Evolutionary conservation across 2,888 invertebrate genomes (phyloP), one percentile per base, ranked within the genome.

Genomic region (Chymomyza amoena): DNA sequence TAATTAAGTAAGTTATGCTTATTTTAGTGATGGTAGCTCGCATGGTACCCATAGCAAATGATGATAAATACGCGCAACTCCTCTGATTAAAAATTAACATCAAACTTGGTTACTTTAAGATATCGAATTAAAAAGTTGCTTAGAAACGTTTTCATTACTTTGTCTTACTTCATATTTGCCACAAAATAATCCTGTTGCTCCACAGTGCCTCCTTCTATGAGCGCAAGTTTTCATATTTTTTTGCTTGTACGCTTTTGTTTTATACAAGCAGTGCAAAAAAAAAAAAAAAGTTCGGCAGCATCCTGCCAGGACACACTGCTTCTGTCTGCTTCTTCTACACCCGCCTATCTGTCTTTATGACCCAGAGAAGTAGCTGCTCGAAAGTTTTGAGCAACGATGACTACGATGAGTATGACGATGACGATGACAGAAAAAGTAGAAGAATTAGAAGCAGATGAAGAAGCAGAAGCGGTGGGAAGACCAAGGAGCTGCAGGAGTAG

Each of bases 221-320:
- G 39, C 10, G 39, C 10, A 45, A 85, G 83, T 78, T 80, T 83
- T 87, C 78, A 77, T 73, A 72, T 73, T 77, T 84, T 75, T 66
- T 71, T n/a, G 52, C 65, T 20, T 9, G 36, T 28, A 4, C 39
- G 61, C 64, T 73, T 45, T 73, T 73, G 66, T 73, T 73, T 69
- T 68, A n/a, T 50, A 67, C 66, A 63, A 32, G 52, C 39, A 50
- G 45, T 7, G 61, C 52, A 16, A 39, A 28, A n/a, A 15, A 50
- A 28, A 28, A 39, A 6, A 39, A 45, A 45, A 45, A 45, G 13
- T 10, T 13, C 13, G 13, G 39, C 13, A 45, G 39, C 4, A 39
- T 45, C 2, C 39, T 45, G 39, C 39, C 39, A 45, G 39, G 39
- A 45, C 39, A 45, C 39, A 4, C 13, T 13, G n/a, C n/a, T n/a